Conservation (phyloP, 2,888 invertebrate species). For the Chrysolina haemoptera region DNA sequence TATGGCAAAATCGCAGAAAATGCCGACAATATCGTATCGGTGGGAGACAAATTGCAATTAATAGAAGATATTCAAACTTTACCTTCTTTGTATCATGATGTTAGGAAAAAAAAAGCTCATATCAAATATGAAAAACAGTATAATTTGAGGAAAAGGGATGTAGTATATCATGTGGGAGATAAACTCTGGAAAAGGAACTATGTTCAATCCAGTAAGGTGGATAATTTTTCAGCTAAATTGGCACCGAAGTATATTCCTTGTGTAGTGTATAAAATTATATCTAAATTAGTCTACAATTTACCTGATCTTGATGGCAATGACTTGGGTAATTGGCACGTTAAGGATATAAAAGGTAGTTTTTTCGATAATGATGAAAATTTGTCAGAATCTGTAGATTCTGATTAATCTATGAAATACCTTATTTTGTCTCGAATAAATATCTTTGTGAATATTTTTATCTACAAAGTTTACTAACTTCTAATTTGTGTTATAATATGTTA, state of each 20-base stretch:
- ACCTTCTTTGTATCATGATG: background rate
- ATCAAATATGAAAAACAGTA: background rate
- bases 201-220: slow-evolving; percentile 38
- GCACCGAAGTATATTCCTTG: slow-evolving; percentile 46
- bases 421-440: no score
- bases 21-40: slow-evolving; percentile 5
- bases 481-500: no score
- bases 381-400: no score
- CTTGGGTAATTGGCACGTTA: slow-evolving; percentile 47
- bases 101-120: background rate
- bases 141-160: background rate
- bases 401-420: no score
- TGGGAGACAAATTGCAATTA: slow-evolving; percentile 28
- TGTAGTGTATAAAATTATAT: slow-evolving; percentile 34
- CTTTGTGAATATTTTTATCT: no score
- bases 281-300: slow-evolving; percentile 29
- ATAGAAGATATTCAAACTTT: slow-evolving; percentile 25
- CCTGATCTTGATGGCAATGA: slow-evolving; percentile 27
- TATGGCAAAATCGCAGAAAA: slow-evolving; percentile 42
- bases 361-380: no score
- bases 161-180: background rate
- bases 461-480: no score
- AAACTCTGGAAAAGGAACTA: slow-evolving; percentile 3
- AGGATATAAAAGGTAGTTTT: slow-evolving; percentile 28
- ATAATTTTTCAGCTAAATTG: slow-evolving; percentile 43